Base-by-base conservation (phyloP, 1,140 invertebrate species). In the Tenebrio molitor region DNA sequence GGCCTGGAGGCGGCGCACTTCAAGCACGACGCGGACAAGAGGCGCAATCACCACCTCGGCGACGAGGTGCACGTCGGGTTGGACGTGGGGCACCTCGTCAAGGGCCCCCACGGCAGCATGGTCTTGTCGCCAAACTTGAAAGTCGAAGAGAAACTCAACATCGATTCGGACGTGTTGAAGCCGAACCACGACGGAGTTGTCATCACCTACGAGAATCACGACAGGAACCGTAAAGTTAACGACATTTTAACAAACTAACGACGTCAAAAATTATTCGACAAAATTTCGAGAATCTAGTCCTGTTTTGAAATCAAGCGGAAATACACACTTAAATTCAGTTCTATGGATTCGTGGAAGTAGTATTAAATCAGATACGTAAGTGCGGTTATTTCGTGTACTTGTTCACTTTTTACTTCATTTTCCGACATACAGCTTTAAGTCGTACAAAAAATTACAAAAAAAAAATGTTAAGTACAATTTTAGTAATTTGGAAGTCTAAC, bases 171-270 rank as follows among this genome's bases (percentile, higher is more conserved):
- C 33, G 74, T 77, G 1, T 62, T 83, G 4, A 80, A 78, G 53
- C 81, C 82, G 0, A 84, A 83, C 68, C 76, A 82, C 66, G 82
- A 81, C 66, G 83, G 83, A 0, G 72, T 80, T 8, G 79, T 82
- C 7, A 74, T 84, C 12, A 72, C 76, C 16, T 84, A 83, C 58
- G 80, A 80, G 50, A 81, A 77, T 69, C 79, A 80, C 46, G 62
- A 72, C n/a, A 69, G 25, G 34, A 42, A 58, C 12, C 53, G 15
- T 8, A 58, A 58, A 25, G 15, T n/a, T 15, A 58, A 58, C 50
- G 23, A 58, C 14, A 58, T 58, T 29, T 12, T 50, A 1, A 53
- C 42, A 19, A 44, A 44, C 17, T 34, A 33, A 68, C 10, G 14
- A n/a, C n/a, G 4, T n/a, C 8, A 8, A 25, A 29, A n/a, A n/a